Conservation (phyloP, 2,888 invertebrate species). For the Cerastis leucographa region DNA sequence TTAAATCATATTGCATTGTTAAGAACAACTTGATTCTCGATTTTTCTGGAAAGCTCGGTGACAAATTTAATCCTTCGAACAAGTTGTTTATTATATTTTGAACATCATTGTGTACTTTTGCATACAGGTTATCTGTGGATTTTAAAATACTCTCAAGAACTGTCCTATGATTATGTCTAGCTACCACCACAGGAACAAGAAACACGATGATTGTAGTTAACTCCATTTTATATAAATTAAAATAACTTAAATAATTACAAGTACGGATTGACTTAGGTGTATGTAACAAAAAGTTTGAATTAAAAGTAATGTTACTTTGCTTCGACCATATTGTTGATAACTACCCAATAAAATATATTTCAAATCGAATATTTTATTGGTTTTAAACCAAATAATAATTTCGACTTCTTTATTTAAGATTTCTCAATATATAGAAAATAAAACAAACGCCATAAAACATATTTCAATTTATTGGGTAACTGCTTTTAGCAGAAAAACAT, state of each 20-base stretch:
- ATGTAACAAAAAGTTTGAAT: constrained; percentile 48
- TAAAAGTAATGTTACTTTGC: constrained; percentile 3
- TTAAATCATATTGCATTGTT: constrained; percentile 70
- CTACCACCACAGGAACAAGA: constrained; percentile 53
- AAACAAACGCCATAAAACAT: constrained; percentile 57
- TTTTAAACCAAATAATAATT: no score
- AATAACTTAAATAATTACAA: constrained; percentile 52
- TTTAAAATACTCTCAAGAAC: constrained; percentile 50
- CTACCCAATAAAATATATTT: constrained; percentile 13
- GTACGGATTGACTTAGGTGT: constrained; percentile 45
- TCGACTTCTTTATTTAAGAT: constrained; percentile 30
- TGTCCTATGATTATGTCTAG: constrained; percentile 60
- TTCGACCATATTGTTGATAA: no score
- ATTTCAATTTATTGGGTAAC: constrained; percentile 60
- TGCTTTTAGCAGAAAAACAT: constrained; percentile 37
- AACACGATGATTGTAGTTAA: constrained; percentile 34
- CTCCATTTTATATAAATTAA: constrained; percentile 46
- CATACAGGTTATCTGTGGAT: constrained; percentile 62
- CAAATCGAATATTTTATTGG: constrained; percentile 30
- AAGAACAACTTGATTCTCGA: constrained; percentile 64
- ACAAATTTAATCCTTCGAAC: constrained; percentile 68
- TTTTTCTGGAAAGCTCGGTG: constrained; percentile 55
- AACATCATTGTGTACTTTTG: constrained; percentile 61
- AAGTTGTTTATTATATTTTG: constrained; percentile 69
- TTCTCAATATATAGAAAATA: constrained; percentile 42